Evolutionary conservation across 1,140 invertebrate species (phyloP).

Genomic region (Semibalanus balanoides): DNA sequence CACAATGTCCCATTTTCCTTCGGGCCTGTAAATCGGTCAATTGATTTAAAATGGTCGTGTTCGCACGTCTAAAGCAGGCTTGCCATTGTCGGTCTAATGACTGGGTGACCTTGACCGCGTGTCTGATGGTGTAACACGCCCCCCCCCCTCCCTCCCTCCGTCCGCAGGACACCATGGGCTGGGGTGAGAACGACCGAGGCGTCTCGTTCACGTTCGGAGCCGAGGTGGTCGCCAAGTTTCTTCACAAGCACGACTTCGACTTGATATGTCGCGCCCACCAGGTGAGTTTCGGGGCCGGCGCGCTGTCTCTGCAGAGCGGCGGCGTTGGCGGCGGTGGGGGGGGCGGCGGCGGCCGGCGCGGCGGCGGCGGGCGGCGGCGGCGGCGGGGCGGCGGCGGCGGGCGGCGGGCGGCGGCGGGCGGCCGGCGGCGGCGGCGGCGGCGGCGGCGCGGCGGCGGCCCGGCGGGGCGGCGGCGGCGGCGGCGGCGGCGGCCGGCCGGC

Average conservation of each 20-base stretch:
- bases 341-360: too few species aligned
- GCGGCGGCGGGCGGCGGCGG: too few species aligned
- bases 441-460: too few species aligned
- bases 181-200: slow-evolving; percentile 90
- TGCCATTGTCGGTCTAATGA: too few species aligned
- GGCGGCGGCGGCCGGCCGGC: too few species aligned
- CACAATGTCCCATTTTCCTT: neutral
- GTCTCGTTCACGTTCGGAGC: slow-evolving; percentile 91
- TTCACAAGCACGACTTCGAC: slow-evolving; percentile 72
- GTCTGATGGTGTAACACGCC: neutral
- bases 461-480: too few species aligned
- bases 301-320: too few species aligned
- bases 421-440: too few species aligned
- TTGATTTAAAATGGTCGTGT: neutral
- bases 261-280: slow-evolving; percentile 46
- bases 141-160: neutral
- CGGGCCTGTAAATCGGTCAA: neutral
- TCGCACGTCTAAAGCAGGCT: neutral
- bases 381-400: too few species aligned
- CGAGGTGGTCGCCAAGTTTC: slow-evolving; percentile 83
- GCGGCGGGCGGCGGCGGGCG: too few species aligned
- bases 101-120: neutral
- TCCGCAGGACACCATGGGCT: slow-evolving; percentile 43
- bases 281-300: slow-evolving; percentile 25
- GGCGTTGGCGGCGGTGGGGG: too few species aligned